phyloP scores from a whole-genome alignment of 1,140 invertebrate species.

The Drosophila tropicalis region DNA sequence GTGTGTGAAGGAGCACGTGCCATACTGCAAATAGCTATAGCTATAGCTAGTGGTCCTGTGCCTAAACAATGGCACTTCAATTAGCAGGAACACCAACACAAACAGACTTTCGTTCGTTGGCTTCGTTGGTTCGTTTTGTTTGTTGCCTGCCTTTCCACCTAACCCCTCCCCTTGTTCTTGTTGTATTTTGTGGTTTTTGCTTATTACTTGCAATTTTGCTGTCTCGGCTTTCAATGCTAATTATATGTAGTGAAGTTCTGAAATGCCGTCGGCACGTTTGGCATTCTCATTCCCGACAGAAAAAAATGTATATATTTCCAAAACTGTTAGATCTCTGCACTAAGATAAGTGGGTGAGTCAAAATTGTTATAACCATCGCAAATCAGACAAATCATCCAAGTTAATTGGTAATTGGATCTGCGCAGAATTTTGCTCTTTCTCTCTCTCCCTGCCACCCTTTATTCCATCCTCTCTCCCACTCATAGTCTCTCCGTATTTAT shows the following conservation, averaged over 20 bases:
- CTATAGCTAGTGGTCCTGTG: background rate
- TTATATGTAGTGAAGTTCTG: conserved; percentile 62
- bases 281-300: conserved; percentile 16
- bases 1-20: conserved; percentile 41
- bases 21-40: conserved; percentile 9
- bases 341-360: conserved; percentile 34
- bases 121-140: conserved; percentile 16
- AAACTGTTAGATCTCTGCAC: conserved; percentile 2
- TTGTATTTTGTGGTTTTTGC: conserved; percentile 41
- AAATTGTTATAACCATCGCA: conserved; percentile 48
- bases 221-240: conserved; percentile 58
- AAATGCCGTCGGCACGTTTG: conserved; percentile 49
- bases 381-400: conserved; percentile 57
- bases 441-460: background rate
- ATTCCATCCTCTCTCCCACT: background rate
- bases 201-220: conserved; percentile 70
- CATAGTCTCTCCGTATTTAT: conserved; percentile 6
- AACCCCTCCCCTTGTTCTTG: background rate
- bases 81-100: conserved; percentile 28
- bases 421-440: background rate
- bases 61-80: conserved; percentile 45
- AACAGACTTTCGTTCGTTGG: no score
- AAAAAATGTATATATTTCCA: background rate
- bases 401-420: conserved; percentile 61
- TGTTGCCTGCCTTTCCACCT: no score